Base-by-base conservation (phyloP, 2,797 vertebrate species). In the Pangasius mekongensis region DNA sequence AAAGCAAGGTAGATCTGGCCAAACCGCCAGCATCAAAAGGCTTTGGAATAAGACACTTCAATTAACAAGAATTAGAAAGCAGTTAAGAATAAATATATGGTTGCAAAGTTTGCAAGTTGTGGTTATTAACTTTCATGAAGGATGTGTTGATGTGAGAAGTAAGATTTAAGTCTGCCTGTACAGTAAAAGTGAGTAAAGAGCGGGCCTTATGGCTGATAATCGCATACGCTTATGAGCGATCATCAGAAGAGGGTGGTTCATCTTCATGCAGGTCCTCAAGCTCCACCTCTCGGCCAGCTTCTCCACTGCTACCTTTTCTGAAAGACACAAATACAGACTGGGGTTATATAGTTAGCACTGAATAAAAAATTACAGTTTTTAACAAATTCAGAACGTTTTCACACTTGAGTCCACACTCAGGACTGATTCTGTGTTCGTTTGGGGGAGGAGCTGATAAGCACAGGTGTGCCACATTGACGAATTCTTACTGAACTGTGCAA, bases 211-310 rank as follows among this genome's bases (percentile, higher is more conserved):
- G 64, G 36, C 33, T 43, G 77, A 82, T 62, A 8, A 83, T 58
- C 10, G 43, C 64, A 87, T 76, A 87, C 77, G 36, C 67, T 84
- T 84, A 87, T 78, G 62, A 78, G 56, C 27, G 96, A 95, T 86
- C 85, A 27, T 86, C 85, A 0, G 96, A 94, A 11, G 96, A 95
- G 0, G 96, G 94, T 6, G 96, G 94, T 92, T 99, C 98, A 0
- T 99, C 98, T 91, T 99, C 98, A 62, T 96, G 95, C 89, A 99
- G 96, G 3, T 99, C 97, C 1, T 98, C 97, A 89, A 99, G 96
- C 91, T 99, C 98, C 0, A 94, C 95, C 88, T 98, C 98, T 93
- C 97, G 95, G 82, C 95, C 92, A 9, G 94, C 96, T 80, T 99
- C 98, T 5, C 96, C 96, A 71, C 96, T 97, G 82, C 96, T 97